Evolutionary conservation across 1,140 invertebrate genomes (phyloP).

Genomic region (fruit fly (Drosophila melanogaster)): Release_6_plus_ISO1_MT NT_033777.3:13068001-13068500

Average conservation of each 20-base stretch:
- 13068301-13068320: slow-evolving; percentile 81
- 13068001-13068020: slow-evolving; percentile 63
- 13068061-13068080: neutral
- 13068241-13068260: slow-evolving; percentile 81
- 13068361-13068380: slow-evolving; percentile 55
- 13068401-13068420: slow-evolving; percentile 60
- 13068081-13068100: slow-evolving; percentile 79
- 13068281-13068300: slow-evolving; percentile 84
- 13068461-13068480: slow-evolving; percentile 22
- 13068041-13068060: slow-evolving; percentile 37
- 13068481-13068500: slow-evolving; percentile 52
- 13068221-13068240: slow-evolving; percentile 57
- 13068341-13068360: slow-evolving; percentile 70
- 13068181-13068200: neutral
- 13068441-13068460: slow-evolving; percentile 27
- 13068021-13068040: slow-evolving; percentile 64
- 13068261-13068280: slow-evolving; percentile 83
- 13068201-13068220: slow-evolving; percentile 24
- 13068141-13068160: slow-evolving; percentile 61
- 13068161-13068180: slow-evolving; percentile 8
- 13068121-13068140: slow-evolving; percentile 72
- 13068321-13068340: slow-evolving; percentile 75
- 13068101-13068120: slow-evolving; percentile 82
- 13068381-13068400: slow-evolving; percentile 41
- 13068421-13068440: slow-evolving; percentile 29